Percentiles rank a stretch among this genome's conserved stretches.
Evolutionary conservation across 2,797 vertebrate species (phyloP).

Genomic region (Alosa sapidissima): DNA sequence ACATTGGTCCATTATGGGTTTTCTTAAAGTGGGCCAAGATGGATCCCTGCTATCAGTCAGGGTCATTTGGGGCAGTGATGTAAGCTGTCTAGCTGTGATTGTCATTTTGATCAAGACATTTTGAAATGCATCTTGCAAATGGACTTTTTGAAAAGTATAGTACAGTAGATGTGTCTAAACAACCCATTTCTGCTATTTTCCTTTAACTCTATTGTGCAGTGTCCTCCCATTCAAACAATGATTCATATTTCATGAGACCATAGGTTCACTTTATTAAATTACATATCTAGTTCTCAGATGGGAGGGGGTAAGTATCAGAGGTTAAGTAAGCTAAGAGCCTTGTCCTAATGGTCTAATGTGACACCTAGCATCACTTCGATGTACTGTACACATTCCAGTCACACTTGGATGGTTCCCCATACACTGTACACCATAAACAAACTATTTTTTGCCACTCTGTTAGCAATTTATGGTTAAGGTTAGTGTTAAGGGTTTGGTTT

Average conservation of each 20-base stretch:
- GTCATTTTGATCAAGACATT: not conserved
- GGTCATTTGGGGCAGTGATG: not conserved
- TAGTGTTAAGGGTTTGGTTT: no score
- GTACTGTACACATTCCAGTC: no score
- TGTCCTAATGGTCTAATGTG: not conserved
- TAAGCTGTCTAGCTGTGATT: not conserved
- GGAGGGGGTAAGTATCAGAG: not conserved
- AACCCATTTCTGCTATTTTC: not conserved
- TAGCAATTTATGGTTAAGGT: no score
- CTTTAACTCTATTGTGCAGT: not conserved
- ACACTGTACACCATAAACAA: no score
- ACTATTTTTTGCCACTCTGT: no score
- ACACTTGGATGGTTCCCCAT: no score
- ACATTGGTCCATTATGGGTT: not conserved
- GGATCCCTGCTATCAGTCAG: not conserved
- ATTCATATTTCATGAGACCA: not conserved
- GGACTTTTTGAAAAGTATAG: not conserved
- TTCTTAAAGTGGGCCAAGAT: not conserved
- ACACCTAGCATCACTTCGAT: no score
- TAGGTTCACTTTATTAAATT: not conserved
- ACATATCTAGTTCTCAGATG: no score
- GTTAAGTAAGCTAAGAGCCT: not conserved
- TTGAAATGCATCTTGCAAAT: not conserved
- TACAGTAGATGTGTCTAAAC: not conserved
- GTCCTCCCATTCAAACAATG: not conserved